Base-by-base conservation (phyloP, 2,888 invertebrate genomes). In the Zonitis immaculata region DNA sequence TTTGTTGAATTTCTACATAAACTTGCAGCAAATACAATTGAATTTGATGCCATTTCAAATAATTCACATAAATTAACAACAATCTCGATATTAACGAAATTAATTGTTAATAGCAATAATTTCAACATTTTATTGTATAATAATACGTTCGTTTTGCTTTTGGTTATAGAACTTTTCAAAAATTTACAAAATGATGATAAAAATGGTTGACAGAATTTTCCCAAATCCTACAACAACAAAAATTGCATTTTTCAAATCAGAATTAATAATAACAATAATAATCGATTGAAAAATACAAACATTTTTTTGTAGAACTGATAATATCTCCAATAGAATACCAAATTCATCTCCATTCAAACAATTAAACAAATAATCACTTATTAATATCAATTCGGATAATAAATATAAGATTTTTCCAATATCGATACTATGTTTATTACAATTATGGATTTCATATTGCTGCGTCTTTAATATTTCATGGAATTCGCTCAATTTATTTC, bases 391-490 rank as follows among this genome's bases (percentile, higher is more conserved):
- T 56, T 63, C 62, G 12, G 67, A 57, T 20, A 72, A 25, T 42
- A 71, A 62, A 39, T 62, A 56, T 20, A 73, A 27, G 16, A 65
- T 51, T 57, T 68, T 65, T 32, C 69, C 61, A 11, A 64, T 65
- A 44, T 65, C 66, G 42, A 66, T 58, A 4, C 70, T 73, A 39
- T 70, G 58, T 64, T 72, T 67, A 43, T 65, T 55, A n/a, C 30
- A 46, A 12, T 46, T 49, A 59, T 47, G 51, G 67, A 62, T 48
- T 64, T 54, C 32, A 68, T 57, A 54, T 68, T 66, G 51, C 69
- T 67, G 9, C 61, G 60, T 52, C 61, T 56, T 46, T 46, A 73
- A 58, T 55, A 66, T 66, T 5, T 64, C 55, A 35, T 62, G 53
- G 1, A 72, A 63, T 52, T 66, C 65, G 27, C 61, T 48, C 12